Evolutionary conservation across 2,888 invertebrate species (phyloP).

Genomic region (Cabera pusaria): DNA sequence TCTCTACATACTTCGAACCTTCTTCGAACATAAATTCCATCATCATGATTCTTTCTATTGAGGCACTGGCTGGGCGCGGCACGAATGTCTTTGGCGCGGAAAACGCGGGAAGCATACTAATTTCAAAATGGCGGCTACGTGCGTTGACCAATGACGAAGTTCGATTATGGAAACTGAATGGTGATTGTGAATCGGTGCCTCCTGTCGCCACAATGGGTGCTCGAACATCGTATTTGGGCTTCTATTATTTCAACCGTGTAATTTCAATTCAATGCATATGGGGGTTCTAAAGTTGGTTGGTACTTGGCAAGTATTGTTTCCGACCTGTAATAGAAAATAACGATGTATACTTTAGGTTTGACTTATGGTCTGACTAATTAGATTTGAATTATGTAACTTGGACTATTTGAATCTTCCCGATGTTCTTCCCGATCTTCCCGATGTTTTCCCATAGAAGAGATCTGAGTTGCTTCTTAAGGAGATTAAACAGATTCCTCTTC

Average conservation of each 20-base stretch:
- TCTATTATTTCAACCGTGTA: constrained; percentile 39
- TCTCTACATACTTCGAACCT: constrained; percentile 27
- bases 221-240: constrained; percentile 60
- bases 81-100: constrained; percentile 73
- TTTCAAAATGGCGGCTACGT: constrained; percentile 54
- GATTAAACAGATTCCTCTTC: no score
- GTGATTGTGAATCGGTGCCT: constrained; percentile 44
- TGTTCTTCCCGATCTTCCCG: no score
- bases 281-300: constrained; percentile 36
- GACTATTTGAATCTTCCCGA: no score
- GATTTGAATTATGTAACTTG: no score
- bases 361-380: no score
- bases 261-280: constrained; percentile 43
- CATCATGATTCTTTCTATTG: constrained; percentile 78
- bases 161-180: constrained; percentile 59
- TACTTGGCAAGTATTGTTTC: constrained; percentile 38
- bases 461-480: no score
- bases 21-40: constrained; percentile 67
- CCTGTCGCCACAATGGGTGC: constrained; percentile 58
- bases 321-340: no score
- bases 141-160: constrained; percentile 54
- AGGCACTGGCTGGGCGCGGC: constrained; percentile 70
- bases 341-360: no score
- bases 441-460: no score
- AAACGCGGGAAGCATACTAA: constrained; percentile 66